A percentile compares a stretch with the other conserved stretches of the same genome.
Evolutionary conservation across 2,797 vertebrate species (phyloP).

Genomic region (Chrysocyon brachyurus): DNA sequence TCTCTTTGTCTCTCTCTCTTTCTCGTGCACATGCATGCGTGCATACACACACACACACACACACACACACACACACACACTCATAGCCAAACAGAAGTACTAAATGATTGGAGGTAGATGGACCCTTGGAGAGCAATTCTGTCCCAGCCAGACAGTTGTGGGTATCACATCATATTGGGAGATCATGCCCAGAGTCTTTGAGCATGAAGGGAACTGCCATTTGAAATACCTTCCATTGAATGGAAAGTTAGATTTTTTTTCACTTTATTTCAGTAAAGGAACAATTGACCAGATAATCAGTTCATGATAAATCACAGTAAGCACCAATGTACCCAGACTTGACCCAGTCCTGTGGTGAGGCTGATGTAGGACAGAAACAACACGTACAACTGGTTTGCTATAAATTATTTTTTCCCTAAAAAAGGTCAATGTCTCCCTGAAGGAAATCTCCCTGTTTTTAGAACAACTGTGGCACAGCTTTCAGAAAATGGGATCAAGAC

Average conservation of each 20-base stretch:
- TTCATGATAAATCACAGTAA: conserved; percentile 80
- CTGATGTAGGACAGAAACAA: conserved; percentile 60
- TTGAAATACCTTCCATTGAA: conserved; percentile 82
- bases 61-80: not conserved
- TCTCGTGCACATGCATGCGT: not conserved
- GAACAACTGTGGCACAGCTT: conserved; percentile 50
- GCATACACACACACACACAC: not conserved
- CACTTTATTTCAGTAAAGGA: conserved; percentile 78
- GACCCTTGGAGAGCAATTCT: conserved; percentile 73
- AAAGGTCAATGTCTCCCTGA: conserved; percentile 52
- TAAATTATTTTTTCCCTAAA: conserved; percentile 70
- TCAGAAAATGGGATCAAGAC: not conserved
- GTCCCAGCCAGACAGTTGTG: conserved; percentile 84
- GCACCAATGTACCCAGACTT: conserved; percentile 42
- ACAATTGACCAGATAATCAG: conserved; percentile 40
- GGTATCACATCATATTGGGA: conserved; percentile 78
- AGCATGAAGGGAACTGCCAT: conserved; percentile 81
- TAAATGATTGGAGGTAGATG: conserved; percentile 86
- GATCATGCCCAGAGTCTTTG: conserved; percentile 77
- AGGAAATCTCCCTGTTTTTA: conserved; percentile 62
- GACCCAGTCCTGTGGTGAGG: conserved; percentile 60
- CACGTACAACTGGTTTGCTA: conserved; percentile 66
- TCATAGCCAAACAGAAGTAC: conserved; percentile 68
- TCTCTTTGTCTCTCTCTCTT: not conserved
- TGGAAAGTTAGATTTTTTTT: conserved; percentile 83